Conservation (phyloP, 2,888 invertebrate genomes). For the Eupeodes latifasciatus region DNA sequence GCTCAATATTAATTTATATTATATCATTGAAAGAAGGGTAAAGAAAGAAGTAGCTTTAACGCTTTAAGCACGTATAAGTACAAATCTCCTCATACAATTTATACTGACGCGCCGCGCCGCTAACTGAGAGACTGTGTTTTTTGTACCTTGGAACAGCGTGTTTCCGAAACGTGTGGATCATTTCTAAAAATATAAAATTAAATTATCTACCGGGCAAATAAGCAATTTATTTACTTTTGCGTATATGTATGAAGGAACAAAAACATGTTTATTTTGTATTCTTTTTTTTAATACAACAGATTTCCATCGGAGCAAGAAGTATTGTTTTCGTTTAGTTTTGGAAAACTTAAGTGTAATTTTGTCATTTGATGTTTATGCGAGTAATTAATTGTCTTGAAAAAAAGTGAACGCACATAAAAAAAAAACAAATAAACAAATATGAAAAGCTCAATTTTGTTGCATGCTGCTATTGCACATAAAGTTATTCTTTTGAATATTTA, state of each 20-base stretch:
- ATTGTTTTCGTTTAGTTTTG: slow-evolving; percentile 41
- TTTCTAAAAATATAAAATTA: slow-evolving; percentile 75
- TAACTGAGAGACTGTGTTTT: slow-evolving; percentile 53
- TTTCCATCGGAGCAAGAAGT: slow-evolving; percentile 46
- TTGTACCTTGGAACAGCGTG: slow-evolving; percentile 68
- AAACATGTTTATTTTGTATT: slow-evolving; percentile 57
- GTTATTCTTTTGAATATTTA: slow-evolving; percentile 19
- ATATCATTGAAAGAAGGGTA: slow-evolving; percentile 52
- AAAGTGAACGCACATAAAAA: not conserved
- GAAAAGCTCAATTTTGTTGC: slow-evolving; percentile 1
- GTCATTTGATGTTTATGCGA: slow-evolving; percentile 33
- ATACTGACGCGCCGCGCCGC: slow-evolving; percentile 56
- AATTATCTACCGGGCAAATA: slow-evolving; percentile 73
- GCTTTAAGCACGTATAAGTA: slow-evolving; percentile 67
- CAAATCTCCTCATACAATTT: slow-evolving; percentile 52
- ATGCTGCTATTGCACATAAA: slow-evolving; percentile 6
- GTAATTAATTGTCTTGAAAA: not conserved
- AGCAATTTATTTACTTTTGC: slow-evolving; percentile 66
- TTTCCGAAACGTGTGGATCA: slow-evolving; percentile 73
- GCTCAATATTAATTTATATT: slow-evolving; percentile 53
- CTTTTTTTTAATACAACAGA: slow-evolving; percentile 33
- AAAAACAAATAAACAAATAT: not conserved
- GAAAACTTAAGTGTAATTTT: slow-evolving; percentile 50
- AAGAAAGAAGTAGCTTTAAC: slow-evolving; percentile 65
- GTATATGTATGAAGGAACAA: slow-evolving; percentile 57